Evolutionary conservation across 2,113 vertebrate species (phyloP).

Genomic region (Chaetops frenatus): DNA sequence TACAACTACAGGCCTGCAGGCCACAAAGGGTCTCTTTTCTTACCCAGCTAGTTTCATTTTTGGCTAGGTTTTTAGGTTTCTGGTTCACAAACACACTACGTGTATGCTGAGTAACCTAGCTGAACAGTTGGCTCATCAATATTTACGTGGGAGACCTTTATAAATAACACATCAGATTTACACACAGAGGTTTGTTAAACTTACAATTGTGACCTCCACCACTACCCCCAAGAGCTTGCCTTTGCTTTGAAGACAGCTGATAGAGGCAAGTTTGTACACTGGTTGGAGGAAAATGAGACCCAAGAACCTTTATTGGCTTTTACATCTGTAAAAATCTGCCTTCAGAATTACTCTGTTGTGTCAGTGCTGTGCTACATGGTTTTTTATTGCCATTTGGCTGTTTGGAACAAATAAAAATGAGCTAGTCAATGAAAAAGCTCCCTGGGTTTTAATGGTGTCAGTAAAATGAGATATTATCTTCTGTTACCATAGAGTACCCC

Average conservation of each 20-base stretch:
- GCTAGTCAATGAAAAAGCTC: background rate
- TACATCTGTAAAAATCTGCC: background rate
- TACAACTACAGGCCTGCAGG: background rate
- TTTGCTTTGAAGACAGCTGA: background rate
- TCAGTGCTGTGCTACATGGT: background rate
- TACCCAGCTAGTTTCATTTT: background rate
- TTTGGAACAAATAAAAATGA: background rate
- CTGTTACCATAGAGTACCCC: background rate
- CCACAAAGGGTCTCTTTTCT: background rate
- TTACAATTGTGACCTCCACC: background rate
- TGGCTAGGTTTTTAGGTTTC: background rate
- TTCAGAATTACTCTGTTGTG: background rate
- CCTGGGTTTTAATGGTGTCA: background rate
- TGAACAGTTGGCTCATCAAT: slow-evolving; percentile 33
- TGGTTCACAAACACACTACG: background rate
- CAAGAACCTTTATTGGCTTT: background rate
- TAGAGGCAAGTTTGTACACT: background rate
- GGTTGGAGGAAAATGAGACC: background rate
- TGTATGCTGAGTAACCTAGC: background rate
- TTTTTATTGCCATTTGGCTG: background rate
- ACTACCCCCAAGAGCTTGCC: background rate
- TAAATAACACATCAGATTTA: slow-evolving; percentile 37
- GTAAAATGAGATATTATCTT: background rate
- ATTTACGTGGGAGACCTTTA: slow-evolving; percentile 27
- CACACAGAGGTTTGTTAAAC: background rate